A percentile compares a stretch with the other conserved stretches of the same genome.
Conservation (phyloP, 1,140 invertebrate genomes). For the Prorops nasuta region DNA sequence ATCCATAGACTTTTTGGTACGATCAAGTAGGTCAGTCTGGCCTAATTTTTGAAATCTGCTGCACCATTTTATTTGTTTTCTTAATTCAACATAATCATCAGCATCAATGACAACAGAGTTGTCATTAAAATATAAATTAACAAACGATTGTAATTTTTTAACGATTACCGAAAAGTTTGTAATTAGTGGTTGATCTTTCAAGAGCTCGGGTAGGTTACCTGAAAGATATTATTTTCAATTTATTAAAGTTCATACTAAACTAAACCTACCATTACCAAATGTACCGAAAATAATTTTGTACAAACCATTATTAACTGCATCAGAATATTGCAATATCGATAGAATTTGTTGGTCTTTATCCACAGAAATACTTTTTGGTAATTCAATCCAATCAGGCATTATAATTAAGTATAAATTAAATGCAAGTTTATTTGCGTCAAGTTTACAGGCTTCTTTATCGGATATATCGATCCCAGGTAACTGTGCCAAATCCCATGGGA, state of each 20-base stretch:
- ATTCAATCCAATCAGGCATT: background rate
- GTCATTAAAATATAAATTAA: constrained; percentile 41
- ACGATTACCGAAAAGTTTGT: constrained; percentile 50
- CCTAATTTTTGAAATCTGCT: constrained; percentile 50
- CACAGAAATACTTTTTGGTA: background rate
- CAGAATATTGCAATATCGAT: constrained; percentile 41
- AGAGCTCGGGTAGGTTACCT: constrained; percentile 50
- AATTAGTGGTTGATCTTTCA: constrained; percentile 56
- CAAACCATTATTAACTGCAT: constrained; percentile 35
- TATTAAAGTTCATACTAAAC: constrained; percentile 5
- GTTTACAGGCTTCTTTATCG: background rate
- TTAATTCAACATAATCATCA: constrained; percentile 21
- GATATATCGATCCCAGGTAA: constrained; percentile 4
- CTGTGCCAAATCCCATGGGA: constrained; percentile 21
- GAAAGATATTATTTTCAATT: constrained; percentile 35
- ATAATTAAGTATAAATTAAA: constrained; percentile 28
- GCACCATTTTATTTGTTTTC: constrained; percentile 51
- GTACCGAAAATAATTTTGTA: background rate
- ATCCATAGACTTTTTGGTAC: constrained; percentile 24
- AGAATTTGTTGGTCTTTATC: constrained; percentile 23
- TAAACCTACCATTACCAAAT: background rate
- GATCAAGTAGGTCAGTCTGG: constrained; percentile 21
- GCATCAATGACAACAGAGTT: constrained; percentile 17
- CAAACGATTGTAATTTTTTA: constrained; percentile 41
- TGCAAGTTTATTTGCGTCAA: constrained; percentile 31